Conservation (phyloP, 2,888 invertebrate genomes). For the Andrena fulva region DNA sequence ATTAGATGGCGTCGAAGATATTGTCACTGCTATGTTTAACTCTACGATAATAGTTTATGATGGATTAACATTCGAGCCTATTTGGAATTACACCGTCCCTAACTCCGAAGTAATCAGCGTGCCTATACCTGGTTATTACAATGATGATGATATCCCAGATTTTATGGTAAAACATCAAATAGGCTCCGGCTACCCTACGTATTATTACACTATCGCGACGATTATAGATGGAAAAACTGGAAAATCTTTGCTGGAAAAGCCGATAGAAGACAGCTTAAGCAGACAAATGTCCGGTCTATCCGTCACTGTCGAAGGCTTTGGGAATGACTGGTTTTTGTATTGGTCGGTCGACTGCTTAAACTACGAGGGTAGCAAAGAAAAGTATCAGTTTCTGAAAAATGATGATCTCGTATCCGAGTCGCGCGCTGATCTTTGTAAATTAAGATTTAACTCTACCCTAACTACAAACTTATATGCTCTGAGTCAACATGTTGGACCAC, state of each 20-base stretch:
- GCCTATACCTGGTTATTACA: constrained; percentile 92
- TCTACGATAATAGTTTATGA: constrained; percentile 90
- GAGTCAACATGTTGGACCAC: constrained; percentile 88
- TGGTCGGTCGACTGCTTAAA: constrained; percentile 90
- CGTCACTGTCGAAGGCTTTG: constrained; percentile 87
- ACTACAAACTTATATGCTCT: constrained; percentile 89
- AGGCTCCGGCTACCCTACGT: constrained; percentile 90
- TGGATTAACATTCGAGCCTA: constrained; percentile 88
- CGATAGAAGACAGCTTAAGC: constrained; percentile 87
- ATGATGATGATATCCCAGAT: constrained; percentile 91
- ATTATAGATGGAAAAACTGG: constrained; percentile 88
- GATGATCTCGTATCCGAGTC: constrained; percentile 75
- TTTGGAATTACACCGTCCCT: constrained; percentile 91
- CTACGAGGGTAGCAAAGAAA: constrained; percentile 85
- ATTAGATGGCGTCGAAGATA: constrained; percentile 89
- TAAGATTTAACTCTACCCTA: constrained; percentile 90
- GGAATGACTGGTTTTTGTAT: constrained; percentile 92
- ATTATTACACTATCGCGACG: constrained; percentile 90
- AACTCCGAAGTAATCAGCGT: constrained; percentile 90
- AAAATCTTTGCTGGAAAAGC: constrained; percentile 86
- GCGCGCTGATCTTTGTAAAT: constrained; percentile 88
- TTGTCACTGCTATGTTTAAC: constrained; percentile 90
- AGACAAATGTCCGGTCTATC: constrained; percentile 88
- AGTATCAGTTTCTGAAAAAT: constrained; percentile 85
- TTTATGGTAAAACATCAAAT: constrained; percentile 90